phyloP scores from a whole-genome alignment of 2,888 invertebrate species.

The Rhaphigaster nebulosa region DNA sequence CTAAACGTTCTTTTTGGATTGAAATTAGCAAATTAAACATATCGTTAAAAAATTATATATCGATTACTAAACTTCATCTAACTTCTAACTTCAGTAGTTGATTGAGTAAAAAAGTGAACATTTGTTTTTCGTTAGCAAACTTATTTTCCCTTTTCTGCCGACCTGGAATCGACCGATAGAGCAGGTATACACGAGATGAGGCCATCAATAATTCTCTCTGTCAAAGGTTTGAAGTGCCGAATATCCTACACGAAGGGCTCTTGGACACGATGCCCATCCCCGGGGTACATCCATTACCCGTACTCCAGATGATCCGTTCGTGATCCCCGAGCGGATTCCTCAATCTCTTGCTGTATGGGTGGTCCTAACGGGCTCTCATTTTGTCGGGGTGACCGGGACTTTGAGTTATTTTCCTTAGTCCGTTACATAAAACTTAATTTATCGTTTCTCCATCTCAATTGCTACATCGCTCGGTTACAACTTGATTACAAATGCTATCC shows the following conservation, averaged over 20 bases:
- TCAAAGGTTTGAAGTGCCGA: not conserved
- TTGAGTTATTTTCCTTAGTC: not conserved
- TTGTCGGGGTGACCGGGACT: not conserved
- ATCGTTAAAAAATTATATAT: not conserved
- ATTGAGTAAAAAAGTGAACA: not conserved
- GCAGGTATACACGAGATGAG: not conserved
- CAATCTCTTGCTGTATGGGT: not conserved
- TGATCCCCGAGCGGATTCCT: conserved; percentile 15
- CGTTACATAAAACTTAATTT: not conserved
- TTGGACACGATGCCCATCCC: not conserved
- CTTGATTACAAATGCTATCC: not conserved
- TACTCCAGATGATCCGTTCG: conserved; percentile 1
- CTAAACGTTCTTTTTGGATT: too few relatives aligned
- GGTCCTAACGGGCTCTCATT: conserved; percentile 2
- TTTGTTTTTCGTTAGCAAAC: not conserved
- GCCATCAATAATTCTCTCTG: conserved; percentile 12
- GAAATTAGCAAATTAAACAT: too few relatives aligned
- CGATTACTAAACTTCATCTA: not conserved
- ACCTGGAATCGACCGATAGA: not conserved
- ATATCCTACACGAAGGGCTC: not conserved
- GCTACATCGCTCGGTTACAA: not conserved
- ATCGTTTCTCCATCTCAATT: not conserved
- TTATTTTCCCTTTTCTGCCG: not conserved
- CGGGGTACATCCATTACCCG: not conserved
- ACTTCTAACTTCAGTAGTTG: not conserved